Evolutionary conservation across 2,113 vertebrate species (phyloP).

Genomic region (Phainopepla nitens): DNA sequence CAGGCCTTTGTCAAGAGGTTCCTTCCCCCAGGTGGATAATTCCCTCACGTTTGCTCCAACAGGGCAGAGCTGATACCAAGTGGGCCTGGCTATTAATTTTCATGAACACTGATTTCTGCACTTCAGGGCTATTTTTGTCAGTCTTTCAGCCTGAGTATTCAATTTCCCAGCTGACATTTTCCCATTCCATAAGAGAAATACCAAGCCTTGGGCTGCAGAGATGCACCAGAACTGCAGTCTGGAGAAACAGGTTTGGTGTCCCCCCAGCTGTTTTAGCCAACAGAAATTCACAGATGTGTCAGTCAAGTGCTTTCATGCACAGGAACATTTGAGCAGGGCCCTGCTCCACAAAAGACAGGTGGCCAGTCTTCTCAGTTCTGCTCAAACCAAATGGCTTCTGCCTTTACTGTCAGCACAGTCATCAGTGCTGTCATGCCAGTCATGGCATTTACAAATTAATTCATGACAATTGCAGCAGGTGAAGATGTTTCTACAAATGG

Average conservation of each 20-base stretch:
- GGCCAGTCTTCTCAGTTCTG: neutral
- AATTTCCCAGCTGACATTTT: conserved; percentile 7
- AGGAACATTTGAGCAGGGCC: neutral
- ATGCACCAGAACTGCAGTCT: neutral
- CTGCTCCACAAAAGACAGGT: neutral
- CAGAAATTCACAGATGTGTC: neutral
- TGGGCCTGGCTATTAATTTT: neutral
- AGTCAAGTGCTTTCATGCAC: conserved; percentile 2
- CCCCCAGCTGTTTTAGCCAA: neutral
- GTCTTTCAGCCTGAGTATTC: neutral
- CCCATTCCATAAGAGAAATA: neutral
- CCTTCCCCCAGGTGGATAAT: neutral
- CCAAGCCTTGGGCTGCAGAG: neutral
- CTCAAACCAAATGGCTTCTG: neutral
- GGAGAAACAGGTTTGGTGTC: neutral
- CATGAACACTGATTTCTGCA: neutral
- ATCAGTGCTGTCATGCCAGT: neutral
- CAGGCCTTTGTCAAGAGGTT: neutral
- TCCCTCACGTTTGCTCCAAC: neutral
- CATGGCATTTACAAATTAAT: neutral
- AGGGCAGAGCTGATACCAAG: neutral
- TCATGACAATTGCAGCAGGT: neutral
- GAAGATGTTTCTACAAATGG: neutral
- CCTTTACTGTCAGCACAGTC: neutral
- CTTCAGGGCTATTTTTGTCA: neutral